Conservation (phyloP, 2,888 invertebrate species). For the Perizoma affinitatum region DNA sequence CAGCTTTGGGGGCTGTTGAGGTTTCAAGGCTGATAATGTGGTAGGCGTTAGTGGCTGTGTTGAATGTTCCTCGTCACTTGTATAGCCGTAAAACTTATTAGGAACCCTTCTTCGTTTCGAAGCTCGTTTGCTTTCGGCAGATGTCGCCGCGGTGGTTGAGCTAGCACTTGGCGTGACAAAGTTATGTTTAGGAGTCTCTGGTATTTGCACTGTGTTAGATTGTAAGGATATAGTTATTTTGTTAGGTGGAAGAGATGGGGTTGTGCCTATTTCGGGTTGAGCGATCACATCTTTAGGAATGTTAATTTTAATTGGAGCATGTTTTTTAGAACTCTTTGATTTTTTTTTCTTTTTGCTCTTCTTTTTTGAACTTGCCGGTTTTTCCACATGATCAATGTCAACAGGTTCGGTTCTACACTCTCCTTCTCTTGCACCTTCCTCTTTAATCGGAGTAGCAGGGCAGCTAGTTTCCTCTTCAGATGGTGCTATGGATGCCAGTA, state of each 20-base stretch:
- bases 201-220: conserved; percentile 79
- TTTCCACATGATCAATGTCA: conserved; percentile 77
- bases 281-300: conserved; percentile 82
- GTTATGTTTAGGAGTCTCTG: conserved; percentile 58
- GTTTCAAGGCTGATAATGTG: conserved; percentile 76
- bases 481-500: conserved; percentile 85
- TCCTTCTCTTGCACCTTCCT: conserved; percentile 47
- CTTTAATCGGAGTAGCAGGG: conserved; percentile 83
- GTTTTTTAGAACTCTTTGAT: conserved; percentile 73
- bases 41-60: conserved; percentile 56
- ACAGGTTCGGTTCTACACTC: conserved; percentile 27
- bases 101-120: conserved; percentile 92
- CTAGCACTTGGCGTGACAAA: conserved; percentile 40
- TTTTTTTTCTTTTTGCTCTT: conserved; percentile 88
- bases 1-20: conserved; percentile 85
- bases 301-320: conserved; percentile 84
- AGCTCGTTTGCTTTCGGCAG: conserved; percentile 86
- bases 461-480: conserved; percentile 86
- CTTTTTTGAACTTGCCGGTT: conserved; percentile 83
- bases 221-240: conserved; percentile 81
- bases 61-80: conserved; percentile 90
- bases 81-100: conserved; percentile 94
- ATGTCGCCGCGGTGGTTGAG: conserved; percentile 51
- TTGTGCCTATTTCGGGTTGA: conserved; percentile 58
- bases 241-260: conserved; percentile 62